Evolutionary conservation across 2,797 vertebrate genomes (phyloP).

Genomic region (Acanthurus tractus): DNA sequence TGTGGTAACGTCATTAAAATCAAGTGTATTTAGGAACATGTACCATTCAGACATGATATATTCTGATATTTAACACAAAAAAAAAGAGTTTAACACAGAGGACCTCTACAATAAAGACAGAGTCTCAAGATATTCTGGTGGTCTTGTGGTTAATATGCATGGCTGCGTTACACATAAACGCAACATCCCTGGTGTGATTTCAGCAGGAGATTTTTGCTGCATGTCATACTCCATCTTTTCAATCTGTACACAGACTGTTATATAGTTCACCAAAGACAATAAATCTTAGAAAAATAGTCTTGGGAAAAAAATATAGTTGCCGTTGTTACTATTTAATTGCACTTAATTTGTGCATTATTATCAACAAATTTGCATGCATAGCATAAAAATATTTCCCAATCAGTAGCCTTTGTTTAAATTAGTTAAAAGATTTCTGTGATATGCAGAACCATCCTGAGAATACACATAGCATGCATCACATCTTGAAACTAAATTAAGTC

Average conservation of each 20-base stretch:
- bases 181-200: not conserved
- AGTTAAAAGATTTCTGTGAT: not conserved
- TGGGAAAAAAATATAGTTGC: not conserved
- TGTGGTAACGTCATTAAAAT: not conserved
- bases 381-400: conserved; percentile 9
- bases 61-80: no score
- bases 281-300: not conserved
- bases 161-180: not conserved
- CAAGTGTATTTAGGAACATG: conserved; percentile 3
- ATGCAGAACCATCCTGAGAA: not conserved
- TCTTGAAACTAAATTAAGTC: not conserved
- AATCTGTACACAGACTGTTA: not conserved
- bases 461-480: not conserved
- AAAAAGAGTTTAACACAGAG: not conserved
- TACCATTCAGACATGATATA: not conserved
- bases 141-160: not conserved
- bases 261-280: not conserved
- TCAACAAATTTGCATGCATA: conserved; percentile 6
- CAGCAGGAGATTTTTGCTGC: not conserved
- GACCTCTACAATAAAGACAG: not conserved
- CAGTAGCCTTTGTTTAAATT: conserved; percentile 1
- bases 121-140: not conserved
- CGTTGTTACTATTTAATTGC: not conserved
- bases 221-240: not conserved
- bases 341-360: conserved; percentile 2